Base-by-base conservation (phyloP, 2,113 vertebrate species). In the Alligator mississippiensis region DNA sequence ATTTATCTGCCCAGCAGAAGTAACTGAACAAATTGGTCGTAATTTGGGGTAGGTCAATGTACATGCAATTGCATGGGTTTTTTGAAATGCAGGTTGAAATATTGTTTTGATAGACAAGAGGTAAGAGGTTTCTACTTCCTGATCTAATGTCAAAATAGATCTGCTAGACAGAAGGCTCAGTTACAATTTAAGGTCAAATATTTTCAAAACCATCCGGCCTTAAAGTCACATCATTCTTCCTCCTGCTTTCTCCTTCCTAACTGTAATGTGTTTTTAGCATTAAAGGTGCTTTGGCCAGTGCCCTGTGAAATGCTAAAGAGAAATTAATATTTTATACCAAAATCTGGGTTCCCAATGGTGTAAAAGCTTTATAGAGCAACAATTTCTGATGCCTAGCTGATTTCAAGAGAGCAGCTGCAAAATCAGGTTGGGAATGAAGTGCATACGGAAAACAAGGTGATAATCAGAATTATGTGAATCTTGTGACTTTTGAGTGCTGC, bases 261-360 rank as follows among this genome's bases (percentile, higher is more conserved):
- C 76, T n/a, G 61, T 0, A 86, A 59, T 27, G 76, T 6, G 28
- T 1, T 72, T 92, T 78, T 54, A 90, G 59, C 27, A 82, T 1
- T 1, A 57, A 91, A 88, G 13, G 59, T 70, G 75, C 59, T 90
- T 96, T 80, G 93, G 77, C 60, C 90, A 60, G 92, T 60, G 88
- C 11, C 57, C 92, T 11, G 28, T 78, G 78, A 90, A 82, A 68
- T 80, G 66, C 80, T 59, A 47, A 4, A 57, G 88, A 0, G 22
- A 90, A 95, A 79, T 93, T 77, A 85, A 83, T 28, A 17, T 7
- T 82, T 79, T 15, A 60, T 80, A 80, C 58, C 88, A 89, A 89
- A 74, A 90, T 5, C 77, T 74, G 8, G 80, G 17, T 79, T 88
- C 2, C 3, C 58, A 77, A 86, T 90, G 61, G 90, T 89, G 54